Evolutionary conservation across 2,888 invertebrate species (phyloP).

Genomic region (Campoplex nolae): DNA sequence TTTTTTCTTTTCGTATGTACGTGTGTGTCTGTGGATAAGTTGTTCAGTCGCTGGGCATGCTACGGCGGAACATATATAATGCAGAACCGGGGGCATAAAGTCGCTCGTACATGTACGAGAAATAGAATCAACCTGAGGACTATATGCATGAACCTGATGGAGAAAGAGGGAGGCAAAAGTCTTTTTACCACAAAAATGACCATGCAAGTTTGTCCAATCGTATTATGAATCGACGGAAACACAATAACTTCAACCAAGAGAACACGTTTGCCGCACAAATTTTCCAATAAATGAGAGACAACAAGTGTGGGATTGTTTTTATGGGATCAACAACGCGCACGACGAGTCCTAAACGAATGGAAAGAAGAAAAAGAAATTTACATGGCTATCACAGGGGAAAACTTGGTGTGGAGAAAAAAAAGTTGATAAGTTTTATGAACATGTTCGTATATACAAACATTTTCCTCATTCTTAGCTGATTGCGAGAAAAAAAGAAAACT

Average conservation of each 20-base stretch:
- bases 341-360: background rate
- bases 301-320: background rate
- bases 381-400: background rate
- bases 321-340: background rate
- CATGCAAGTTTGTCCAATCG: conserved; percentile 19
- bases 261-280: background rate
- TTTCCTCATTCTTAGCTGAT: background rate
- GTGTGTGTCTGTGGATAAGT: conserved; percentile 12
- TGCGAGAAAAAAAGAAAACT: background rate
- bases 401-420: no score
- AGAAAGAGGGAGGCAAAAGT: background rate
- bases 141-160: background rate
- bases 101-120: background rate
- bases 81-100: conserved; percentile 11
- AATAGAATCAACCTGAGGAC: background rate
- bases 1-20: conserved; percentile 4
- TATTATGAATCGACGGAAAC: conserved; percentile 28
- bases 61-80: conserved; percentile 7
- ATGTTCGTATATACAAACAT: background rate
- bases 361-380: background rate
- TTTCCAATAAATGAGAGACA: conserved; percentile 4
- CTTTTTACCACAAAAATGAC: background rate
- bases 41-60: conserved; percentile 24
- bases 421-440: background rate
- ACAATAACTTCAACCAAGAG: background rate